Evolutionary conservation across 1,140 invertebrate genomes (phyloP), one percentile per base, ranked within the genome.

Genomic region (Macrotrachela quadricornifera): DNA sequence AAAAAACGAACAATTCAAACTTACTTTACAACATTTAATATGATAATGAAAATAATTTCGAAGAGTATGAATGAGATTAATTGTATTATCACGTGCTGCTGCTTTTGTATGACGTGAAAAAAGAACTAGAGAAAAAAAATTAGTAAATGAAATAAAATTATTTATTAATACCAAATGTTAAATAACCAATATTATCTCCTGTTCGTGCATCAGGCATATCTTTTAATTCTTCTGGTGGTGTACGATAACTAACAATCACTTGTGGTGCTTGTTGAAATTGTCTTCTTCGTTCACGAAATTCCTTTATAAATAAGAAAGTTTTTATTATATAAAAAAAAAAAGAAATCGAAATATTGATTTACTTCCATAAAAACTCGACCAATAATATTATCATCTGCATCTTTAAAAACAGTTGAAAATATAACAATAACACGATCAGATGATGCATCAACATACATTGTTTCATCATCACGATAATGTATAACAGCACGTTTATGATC

Each of bases 21-120:
- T 30, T 30, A 30, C 21, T 30, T 30, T 30, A 30, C 21, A 91
- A 77, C 91, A 97, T 71, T 99, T 99, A 70, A 99, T 96, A 74
- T 99, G 94, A 73, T 99, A 99, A 74, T 99, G 94, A 61, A 99
- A 77, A 71, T 97, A 97, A 75, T 97, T 87, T 69, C 92, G 79
- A 73, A 99, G 92, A 77, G 92, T 92, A 70, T 96, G 90, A 64
- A 99, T 92, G 69, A 97, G 73, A 75, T 97, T 90, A 64, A 99
- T 99, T 46, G 92, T 97, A 74, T 97, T 97, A 67, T 92, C 87
- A 62, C 86, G 77, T 42, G 85, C 81, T 65, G 80, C 57, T n/a
- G 55, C 78, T 68, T 79, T 78, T 59, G 86, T 92, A 67, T 97
- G 92, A 51, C 88, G 77, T 59, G 88, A 87, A 72, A 92, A 92